A percentile compares a stretch with the other conserved stretches of the same genome.
phyloP scores from a whole-genome alignment of 2,797 vertebrate species.

The Threskiornis aethiopicus region DNA sequence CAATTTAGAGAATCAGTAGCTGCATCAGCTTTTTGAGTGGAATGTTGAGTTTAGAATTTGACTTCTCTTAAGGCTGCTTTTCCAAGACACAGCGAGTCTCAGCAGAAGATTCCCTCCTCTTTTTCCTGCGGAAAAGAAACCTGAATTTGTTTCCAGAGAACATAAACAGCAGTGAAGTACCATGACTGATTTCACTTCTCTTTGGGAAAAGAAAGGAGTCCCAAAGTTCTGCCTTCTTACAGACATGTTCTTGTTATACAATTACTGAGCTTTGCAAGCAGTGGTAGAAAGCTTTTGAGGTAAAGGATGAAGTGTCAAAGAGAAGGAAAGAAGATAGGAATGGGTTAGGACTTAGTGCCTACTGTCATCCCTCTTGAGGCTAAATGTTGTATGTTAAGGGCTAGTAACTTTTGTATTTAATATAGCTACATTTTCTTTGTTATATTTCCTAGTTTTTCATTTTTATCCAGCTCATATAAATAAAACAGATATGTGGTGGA shows the following conservation, averaged over 20 bases:
- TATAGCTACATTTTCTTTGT: neutral
- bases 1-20: neutral
- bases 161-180: neutral
- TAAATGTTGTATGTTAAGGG: neutral
- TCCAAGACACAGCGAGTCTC: rapidly evolving
- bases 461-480: neutral
- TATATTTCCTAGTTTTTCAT: neutral
- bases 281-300: neutral
- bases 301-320: neutral
- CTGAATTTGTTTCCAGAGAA: neutral
- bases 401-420: neutral
- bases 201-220: neutral
- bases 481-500: neutral
- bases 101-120: neutral
- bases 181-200: neutral
- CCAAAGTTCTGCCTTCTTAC: neutral
- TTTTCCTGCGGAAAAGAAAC: neutral
- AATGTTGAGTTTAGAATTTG: neutral
- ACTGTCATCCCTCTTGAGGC: neutral
- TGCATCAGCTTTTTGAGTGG: neutral
- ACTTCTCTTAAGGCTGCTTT: neutral
- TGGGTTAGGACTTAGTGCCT: neutral
- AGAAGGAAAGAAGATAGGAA: neutral
- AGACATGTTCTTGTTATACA: neutral
- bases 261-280: neutral